Evolutionary conservation across 2,888 invertebrate species (phyloP).

Genomic region (Monochamus alternatus): DNA sequence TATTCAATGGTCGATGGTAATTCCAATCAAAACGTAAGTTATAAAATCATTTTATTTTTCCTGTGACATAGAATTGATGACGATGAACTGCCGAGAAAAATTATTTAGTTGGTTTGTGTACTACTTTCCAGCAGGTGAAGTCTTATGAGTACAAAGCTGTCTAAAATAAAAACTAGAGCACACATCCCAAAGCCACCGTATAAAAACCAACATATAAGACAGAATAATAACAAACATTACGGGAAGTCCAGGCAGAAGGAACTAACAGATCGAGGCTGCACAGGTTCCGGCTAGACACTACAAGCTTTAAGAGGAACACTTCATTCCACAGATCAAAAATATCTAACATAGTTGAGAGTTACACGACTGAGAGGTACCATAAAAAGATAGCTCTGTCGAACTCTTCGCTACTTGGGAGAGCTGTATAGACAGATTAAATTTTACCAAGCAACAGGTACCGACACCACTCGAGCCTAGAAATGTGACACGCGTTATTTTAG

Average conservation of each 20-base stretch:
- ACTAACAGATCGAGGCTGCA: conserved; percentile 52
- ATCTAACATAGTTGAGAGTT: neutral
- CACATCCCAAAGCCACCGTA: conserved; percentile 64
- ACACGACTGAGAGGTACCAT: neutral
- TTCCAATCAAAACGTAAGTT: too few species aligned
- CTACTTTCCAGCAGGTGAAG: conserved; percentile 33
- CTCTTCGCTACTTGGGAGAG: neutral
- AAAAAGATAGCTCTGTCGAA: neutral
- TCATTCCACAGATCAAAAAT: neutral
- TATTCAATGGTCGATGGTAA: neutral
- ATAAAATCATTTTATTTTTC: too few species aligned
- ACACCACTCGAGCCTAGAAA: conserved; percentile 21
- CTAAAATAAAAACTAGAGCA: conserved; percentile 58
- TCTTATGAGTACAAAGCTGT: conserved; percentile 49
- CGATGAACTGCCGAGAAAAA: conserved; percentile 23
- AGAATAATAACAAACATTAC: conserved; percentile 60
- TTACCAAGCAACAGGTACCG: conserved; percentile 32
- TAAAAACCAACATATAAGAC: conserved; percentile 64
- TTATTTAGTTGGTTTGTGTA: conserved; percentile 36
- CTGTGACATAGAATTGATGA: neutral
- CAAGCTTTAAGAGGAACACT: conserved; percentile 12
- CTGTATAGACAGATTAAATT: neutral
- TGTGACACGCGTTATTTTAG: conserved; percentile 36
- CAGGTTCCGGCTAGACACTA: conserved; percentile 42
- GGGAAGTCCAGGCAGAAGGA: conserved; percentile 61